Evolutionary conservation across 1,140 invertebrate species (phyloP), one percentile per base, ranked within the genome.

Genomic region (Carcinoscorpius rotundicauda): DNA sequence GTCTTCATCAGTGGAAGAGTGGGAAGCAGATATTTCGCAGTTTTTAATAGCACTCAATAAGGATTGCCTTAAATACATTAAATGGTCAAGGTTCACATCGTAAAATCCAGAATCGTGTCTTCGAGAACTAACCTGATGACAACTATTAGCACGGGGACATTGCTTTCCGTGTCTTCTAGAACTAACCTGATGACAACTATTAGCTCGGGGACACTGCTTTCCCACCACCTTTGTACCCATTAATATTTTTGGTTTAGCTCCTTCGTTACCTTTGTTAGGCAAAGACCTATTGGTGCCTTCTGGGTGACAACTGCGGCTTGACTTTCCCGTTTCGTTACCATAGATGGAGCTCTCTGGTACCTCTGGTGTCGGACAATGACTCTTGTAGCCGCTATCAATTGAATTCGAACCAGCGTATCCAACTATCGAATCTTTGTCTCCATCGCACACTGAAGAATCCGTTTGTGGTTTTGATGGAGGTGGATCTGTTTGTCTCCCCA

Each of bases 331-430:
- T 29, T 66, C 64, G 6, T 59, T 29, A 53, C 68, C 68, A 60
- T 74, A 73, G 60, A 70, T 61, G 8, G 68, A 68, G 3, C 63
- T 52, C 61, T 77, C 76, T n/a, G 74, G 70, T 49, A 75, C 70
- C 49, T 78, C 77, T 0, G 77, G 77, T 3, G 77, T 78, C 4
- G 76, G 76, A 67, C 76, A 78, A 6, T 74, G 73, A 60, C 76
- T 78, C 65, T 78, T 78, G 69, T 78, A 78, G 4, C 77, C 77
- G 59, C 74, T 76, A 66, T 78, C 77, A 49, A 78, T 73, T n/a
- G 76, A 77, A 67, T 76, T 78, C 48, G 75, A 75, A 6, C 76
- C 77, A 3, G 76, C 75, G 60, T 78, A 78, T 3, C 74, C 75
- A 29, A 29, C 29, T 9, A 76, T 71, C 0, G 73, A 74, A 60